phyloP scores from a whole-genome alignment of 1,140 invertebrate species.

The Lasioglossum albipes region DNA sequence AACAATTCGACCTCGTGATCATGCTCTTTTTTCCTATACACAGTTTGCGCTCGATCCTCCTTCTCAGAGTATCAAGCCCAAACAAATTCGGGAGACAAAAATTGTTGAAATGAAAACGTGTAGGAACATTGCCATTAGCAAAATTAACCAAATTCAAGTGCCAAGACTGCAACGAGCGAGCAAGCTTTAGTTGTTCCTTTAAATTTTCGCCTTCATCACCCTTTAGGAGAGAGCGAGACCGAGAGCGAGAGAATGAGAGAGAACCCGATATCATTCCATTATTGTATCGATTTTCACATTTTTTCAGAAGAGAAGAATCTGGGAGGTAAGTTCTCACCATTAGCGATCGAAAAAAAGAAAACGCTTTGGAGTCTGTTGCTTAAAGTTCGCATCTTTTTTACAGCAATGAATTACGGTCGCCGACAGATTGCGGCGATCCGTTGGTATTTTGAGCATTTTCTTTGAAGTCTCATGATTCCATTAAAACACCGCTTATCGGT shows the following conservation, averaged over 20 bases:
- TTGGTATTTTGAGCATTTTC: not conserved
- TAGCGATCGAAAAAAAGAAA: not conserved
- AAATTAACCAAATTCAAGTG: slow-evolving; percentile 23
- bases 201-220: not conserved
- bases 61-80: slow-evolving; percentile 48
- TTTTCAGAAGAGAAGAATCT: not conserved
- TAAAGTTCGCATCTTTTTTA: not conserved
- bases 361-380: not conserved
- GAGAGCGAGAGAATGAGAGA: not conserved
- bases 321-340: not conserved
- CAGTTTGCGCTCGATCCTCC: slow-evolving; percentile 56
- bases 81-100: slow-evolving; percentile 12
- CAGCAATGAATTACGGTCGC: not conserved
- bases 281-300: slow-evolving; percentile 1
- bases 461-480: not conserved
- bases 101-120: not conserved
- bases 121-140: slow-evolving; percentile 14
- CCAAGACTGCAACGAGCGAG: not conserved
- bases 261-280: not conserved
- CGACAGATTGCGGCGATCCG: not conserved
- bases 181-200: not conserved
- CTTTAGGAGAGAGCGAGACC: too few relatives aligned
- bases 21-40: slow-evolving; percentile 13
- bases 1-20: slow-evolving; percentile 45
- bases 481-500: not conserved